Evolutionary conservation across 2,113 vertebrate species (phyloP), one percentile per base, ranked within the genome.

Genomic region (Chlorodrepanis virens): DNA sequence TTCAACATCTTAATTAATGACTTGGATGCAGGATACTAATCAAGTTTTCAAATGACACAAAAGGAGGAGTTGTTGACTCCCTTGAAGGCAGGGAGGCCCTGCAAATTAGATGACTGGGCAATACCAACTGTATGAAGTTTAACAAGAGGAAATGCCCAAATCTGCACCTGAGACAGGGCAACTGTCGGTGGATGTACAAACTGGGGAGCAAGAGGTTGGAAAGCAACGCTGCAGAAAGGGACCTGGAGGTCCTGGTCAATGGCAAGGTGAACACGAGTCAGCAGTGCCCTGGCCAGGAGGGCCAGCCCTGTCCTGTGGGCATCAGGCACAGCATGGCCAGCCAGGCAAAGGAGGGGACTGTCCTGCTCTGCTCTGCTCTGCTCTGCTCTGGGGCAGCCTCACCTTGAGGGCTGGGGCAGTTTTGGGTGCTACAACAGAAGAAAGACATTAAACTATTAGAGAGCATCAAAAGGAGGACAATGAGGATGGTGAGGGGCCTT

Each of bases 301-400:
- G 19, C 7, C 19, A 39, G 1, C 0, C 0, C 0, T 59, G 28
- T 39, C 33, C 37, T 17, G 21, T 5, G 50, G 0, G 2, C 16
- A 45, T 53, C 60, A 82, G 52, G 45, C 15, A 5, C 28, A 67
- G 33, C 52, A 67, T 21, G 0, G 0, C 24, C 86, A 67, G 33
- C 15, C 0, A 0, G 77, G 19, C 15, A 33, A 44, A 44, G 8
- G 33, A 24, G 44, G 17, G 15, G 15, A 89, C 45, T 74, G 27
- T 67, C 44, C 50, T 0, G 0, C 33, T 65, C 27, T 74, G 52
- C 6, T 67, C 33, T 52, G 52, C n/a, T n/a, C n/a, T n/a, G n/a
- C 1, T 15, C 40, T 42, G 40, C 40, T 42, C 40, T 42, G 77
- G 52, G 8, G 25, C 0, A 0, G 27, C 21, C 35, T 57, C 68